Evolutionary conservation across 1,140 invertebrate genomes (phyloP), one percentile per base, ranked within the genome.

Genomic region (Tetramorium parvispinum): DNA sequence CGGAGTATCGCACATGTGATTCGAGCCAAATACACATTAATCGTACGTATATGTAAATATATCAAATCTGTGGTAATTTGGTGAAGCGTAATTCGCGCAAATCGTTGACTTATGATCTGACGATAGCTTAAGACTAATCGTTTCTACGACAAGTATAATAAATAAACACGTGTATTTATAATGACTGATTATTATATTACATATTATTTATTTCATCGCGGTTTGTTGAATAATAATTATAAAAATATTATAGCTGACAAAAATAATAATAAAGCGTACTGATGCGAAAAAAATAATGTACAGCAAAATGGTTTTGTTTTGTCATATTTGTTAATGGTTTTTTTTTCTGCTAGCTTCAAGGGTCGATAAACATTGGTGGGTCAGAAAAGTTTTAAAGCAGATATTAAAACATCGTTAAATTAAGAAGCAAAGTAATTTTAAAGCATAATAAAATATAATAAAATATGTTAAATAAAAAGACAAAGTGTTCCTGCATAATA

Each of bases 391-490:
- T 66, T 40, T 37, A 3, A 51, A 53, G 32, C 49, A 65, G 7
- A 53, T 6, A 51, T 13, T 53, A 55, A 78, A 63, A 40, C 55
- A 13, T n/a, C 3, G 24, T 57, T 37, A 16, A 76, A 21, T 16
- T 61, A 43, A 76, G 37, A 59, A 21, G 37, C 51, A 43, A 16
- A 43, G 24, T 59, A 18, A 40, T 59, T 61, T 59, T 24, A 43
- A 40, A 27, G 24, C 2, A 11, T 59, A 76, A 46, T 18, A 27
- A 37, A 24, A 81, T 68, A 43, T 32, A 18, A 53, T 13, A 46
- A 43, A 37, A 18, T 3, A n/a, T 55, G 32, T 81, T 81, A 57
- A 57, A 81, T 57, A 21, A 21, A 65, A 63, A 40, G 37, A 8
- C 6, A 55, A 43, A 61, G 24, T 3, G 8, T 13, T 16, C 76